phyloP scores from a whole-genome alignment of 2,113 vertebrate genomes.

The Eudyptes chrysolophus region DNA sequence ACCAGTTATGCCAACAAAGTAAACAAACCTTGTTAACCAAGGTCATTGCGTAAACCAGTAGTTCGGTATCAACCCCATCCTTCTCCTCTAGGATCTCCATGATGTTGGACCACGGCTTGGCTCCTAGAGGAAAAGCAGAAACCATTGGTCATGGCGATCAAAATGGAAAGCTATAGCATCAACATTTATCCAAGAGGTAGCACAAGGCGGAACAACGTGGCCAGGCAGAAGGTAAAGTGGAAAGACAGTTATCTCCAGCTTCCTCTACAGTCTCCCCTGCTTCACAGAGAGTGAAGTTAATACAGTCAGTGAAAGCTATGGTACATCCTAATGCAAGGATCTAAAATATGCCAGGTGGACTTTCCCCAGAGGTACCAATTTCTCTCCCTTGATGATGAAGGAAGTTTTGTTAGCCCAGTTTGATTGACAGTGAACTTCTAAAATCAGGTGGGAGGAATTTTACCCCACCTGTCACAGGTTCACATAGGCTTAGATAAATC shows the following conservation, averaged over 20 bases:
- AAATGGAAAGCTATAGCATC: background rate
- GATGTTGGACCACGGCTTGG: conserved; percentile 89
- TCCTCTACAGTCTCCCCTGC: background rate
- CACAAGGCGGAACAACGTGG: background rate
- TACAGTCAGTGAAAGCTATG: background rate
- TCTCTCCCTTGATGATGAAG: background rate
- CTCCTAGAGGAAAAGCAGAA: conserved; percentile 74
- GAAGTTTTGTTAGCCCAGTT: background rate
- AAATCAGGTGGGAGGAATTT: background rate
- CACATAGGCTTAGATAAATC: background rate
- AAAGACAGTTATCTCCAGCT: background rate
- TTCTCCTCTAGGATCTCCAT: conserved; percentile 97
- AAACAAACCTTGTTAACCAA: conserved; percentile 94
- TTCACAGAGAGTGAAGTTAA: background rate
- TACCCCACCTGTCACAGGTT: background rate
- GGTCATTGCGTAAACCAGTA: conserved; percentile 94
- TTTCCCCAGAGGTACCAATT: background rate
- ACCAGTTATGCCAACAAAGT: background rate
- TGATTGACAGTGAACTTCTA: background rate
- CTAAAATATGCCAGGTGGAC: background rate
- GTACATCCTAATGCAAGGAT: background rate
- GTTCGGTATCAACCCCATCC: conserved; percentile 93
- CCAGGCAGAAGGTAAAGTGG: background rate
- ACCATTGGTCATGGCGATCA: background rate
- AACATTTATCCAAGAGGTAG: background rate